Evolutionary conservation across 2,888 invertebrate species (phyloP), one percentile per base, ranked within the genome.

Genomic region (Rhingia campestris): DNA sequence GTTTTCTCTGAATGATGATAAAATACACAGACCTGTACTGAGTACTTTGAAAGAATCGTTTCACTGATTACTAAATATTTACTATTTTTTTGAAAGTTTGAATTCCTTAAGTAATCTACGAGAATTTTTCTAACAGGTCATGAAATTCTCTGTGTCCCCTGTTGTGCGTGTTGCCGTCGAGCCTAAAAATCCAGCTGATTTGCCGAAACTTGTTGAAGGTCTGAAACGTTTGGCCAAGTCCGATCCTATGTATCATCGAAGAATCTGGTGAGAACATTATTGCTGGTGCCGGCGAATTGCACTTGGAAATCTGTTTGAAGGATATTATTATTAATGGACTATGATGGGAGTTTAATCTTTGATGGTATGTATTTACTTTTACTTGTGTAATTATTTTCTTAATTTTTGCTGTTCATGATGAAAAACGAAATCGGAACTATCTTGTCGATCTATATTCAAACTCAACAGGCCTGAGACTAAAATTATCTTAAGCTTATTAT

Each of bases 121-220:
- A n/a, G 35, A 35, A 37, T 10, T 1, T 22, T 30, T 47, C 12
- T 69, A 87, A 0, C 93, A 95, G 94, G 98, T 99, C 88, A 99
- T 99, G 99, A 99, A 99, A 93, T 99, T 99, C 96, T 98, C 97
- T 88, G 99, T 99, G 69, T 99, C 98, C 4, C 99, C 99, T 87
- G 99, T 99, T 79, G 99, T 99, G 91, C 96, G 99, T 90, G 98
- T 99, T 37, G 99, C 99, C 88, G 99, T 99, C 2, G 99, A 99
- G 92, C 98, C 99, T 89, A 99, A 98, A 93, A 99, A 99, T 92
- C 98, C 99, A 14, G 97, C 99, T 72, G 99, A 99, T 93, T 93
- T 99, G 92, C 99, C 99, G 88, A 99, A 99, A 93, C 94, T 99
- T 89, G 99, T 99, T 76, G 99, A 99, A 94, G 97, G 99, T 91